phyloP scores from a whole-genome alignment of 2,888 invertebrate species.

The Neelides folsomi region DNA sequence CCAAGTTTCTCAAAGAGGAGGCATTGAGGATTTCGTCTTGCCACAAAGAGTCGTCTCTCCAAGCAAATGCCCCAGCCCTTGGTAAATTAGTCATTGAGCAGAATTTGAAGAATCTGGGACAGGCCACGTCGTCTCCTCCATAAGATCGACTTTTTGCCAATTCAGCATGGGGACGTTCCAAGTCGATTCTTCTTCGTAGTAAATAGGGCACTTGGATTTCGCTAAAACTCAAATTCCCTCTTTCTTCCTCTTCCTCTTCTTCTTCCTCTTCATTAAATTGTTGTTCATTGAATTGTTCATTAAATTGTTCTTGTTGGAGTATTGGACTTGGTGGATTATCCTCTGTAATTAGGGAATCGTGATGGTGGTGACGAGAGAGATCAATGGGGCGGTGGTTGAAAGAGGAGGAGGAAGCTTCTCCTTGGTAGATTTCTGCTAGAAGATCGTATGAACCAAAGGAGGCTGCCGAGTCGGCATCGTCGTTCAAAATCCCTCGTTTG shows the following conservation, averaged over 20 bases:
- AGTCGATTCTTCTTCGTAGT: conserved; percentile 20
- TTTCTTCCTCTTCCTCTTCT: conserved; percentile 6
- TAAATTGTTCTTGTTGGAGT: conserved; percentile 5
- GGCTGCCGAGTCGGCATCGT: too few relatives aligned
- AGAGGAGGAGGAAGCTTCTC: conserved; percentile 2
- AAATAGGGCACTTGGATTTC: conserved; percentile 23
- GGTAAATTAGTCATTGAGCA: conserved; percentile 23
- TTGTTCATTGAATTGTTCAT: conserved; percentile 4
- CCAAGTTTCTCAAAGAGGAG: too few relatives aligned
- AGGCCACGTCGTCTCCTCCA: conserved; percentile 7
- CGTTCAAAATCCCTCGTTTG: too few relatives aligned
- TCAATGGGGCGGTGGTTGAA: conserved; percentile 5
- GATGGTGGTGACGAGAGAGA: conserved; percentile 1
- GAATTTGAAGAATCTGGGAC: conserved; percentile 11
- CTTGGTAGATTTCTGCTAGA: too few relatives aligned
- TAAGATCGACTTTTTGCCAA: conserved; percentile 22
- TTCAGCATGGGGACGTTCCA: conserved; percentile 15
- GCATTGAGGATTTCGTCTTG: too few relatives aligned
- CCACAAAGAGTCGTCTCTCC: conserved; percentile 14
- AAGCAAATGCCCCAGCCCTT: conserved; percentile 21
- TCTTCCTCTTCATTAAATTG: conserved; percentile 3
- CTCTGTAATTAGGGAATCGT: neutral
- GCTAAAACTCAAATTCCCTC: neutral
- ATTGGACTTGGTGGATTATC: conserved; percentile 1
- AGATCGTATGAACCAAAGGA: too few relatives aligned